Base-by-base conservation (phyloP, 2,888 invertebrate species). In the Sinodicranocentrus sp. region DNA sequence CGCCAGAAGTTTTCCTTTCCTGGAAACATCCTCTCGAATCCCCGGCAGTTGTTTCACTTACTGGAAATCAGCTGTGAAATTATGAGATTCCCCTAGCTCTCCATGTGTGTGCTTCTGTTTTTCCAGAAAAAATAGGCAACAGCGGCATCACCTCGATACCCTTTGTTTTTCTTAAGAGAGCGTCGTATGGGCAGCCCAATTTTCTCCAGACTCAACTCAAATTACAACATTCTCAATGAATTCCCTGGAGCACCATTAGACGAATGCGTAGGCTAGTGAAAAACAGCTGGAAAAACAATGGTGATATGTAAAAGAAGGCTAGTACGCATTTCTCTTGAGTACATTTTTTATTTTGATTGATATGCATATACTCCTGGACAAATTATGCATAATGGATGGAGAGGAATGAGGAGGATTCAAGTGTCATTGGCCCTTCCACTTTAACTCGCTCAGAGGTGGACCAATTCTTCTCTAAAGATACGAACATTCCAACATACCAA, bases 191-290 rank as follows among this genome's bases (percentile, higher is more conserved):
- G 10, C 3, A 33, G 10, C 33, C 5, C 33, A 33, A 33, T 33
- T 3, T 33, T 33, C 33, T 6, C 61, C 10, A 43, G 54, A 57
- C 73, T 67, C 70, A 63, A 79, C 72, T 67, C 67, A 67, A 72
- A 80, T 73, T 80, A 80, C 67, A 54, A 72, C 72, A 72, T 72
- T 80, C n/a, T 80, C 80, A 72, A 57, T 65, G 59, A 73, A 80
- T 67, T 80, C 80, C 73, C 80, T 5, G 6, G 73, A 73, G 80
- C 52, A 28, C 65, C 73, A 80, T 80, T 80, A 80, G 44, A 15
- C 63, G 43, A 43, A 65, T 43, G 65, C 44, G 65, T 65, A 65
- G 57, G 21, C 21, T 8, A 52, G 21, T 19, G 39, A 39, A 39
- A 13, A 39, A n/a, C n/a, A n/a, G 10, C 33, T 33, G 33, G 33